Percentiles rank a stretch among this genome's conserved stretches.
These are phyloP conservation scores for Otolemur garnettii DNA, from an alignment of 2,113 vertebrate species.

Conservation along the genomic window DNA sequence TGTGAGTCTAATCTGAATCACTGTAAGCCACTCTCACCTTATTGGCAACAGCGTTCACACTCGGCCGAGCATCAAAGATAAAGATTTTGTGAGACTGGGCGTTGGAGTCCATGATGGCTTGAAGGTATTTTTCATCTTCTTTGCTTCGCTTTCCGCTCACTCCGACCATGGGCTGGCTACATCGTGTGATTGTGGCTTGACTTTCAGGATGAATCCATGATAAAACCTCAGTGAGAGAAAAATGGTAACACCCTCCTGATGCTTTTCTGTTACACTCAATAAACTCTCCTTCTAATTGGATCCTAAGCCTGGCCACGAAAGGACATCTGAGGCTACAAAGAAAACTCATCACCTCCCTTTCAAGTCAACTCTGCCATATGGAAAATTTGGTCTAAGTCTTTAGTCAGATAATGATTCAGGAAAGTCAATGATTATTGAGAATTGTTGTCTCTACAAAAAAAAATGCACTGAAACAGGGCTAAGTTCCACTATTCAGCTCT, in stretches of 20 bases:
- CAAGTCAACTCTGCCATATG: not conserved
- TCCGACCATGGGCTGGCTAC: slow-evolving; percentile 97
- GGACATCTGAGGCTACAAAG: not conserved
- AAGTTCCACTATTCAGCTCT: not conserved
- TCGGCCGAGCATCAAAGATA: slow-evolving; percentile 97
- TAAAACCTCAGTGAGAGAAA: slow-evolving; percentile 89
- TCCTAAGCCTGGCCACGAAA: not conserved
- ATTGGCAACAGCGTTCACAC: slow-evolving; percentile 97
- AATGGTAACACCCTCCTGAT: not conserved
- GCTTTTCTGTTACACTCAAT: not conserved
- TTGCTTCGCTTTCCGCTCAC: slow-evolving; percentile 96
- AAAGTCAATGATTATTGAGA: not conserved
- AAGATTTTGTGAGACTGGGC: slow-evolving; percentile 99
- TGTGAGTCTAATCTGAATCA: not conserved
- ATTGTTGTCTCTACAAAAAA: not conserved
- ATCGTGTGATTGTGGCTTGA: slow-evolving; percentile 96
- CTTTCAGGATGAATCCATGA: slow-evolving; percentile 99
- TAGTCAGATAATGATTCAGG: slow-evolving; percentile 13
- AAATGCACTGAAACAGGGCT: not conserved
- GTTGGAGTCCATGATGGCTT: slow-evolving; percentile 98
- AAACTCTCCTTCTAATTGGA: slow-evolving; percentile 7
- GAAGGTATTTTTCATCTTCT: slow-evolving; percentile 98
- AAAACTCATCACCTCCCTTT: slow-evolving; percentile 53
- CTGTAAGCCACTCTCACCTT: slow-evolving; percentile 88
- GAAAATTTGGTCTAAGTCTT: slow-evolving; percentile 22